phyloP scores from a whole-genome alignment of 2,113 vertebrate genomes.

The Pterocles burchelli region DNA sequence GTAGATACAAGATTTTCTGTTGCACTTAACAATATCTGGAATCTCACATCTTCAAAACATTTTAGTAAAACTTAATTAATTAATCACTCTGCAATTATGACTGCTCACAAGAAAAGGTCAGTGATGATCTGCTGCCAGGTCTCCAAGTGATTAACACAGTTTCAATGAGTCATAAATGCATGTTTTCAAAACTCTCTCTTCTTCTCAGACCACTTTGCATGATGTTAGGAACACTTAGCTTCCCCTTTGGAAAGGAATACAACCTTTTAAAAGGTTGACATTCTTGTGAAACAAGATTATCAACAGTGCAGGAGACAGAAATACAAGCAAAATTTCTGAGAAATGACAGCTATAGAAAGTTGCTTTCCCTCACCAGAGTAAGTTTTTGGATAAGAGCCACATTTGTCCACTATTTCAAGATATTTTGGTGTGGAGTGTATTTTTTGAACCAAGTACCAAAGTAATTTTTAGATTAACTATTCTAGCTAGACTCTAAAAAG shows the following conservation, averaged over 20 bases:
- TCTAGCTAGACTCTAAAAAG: not conserved
- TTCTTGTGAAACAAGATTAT: slow-evolving; percentile 5
- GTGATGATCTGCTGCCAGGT: not conserved
- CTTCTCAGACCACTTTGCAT: slow-evolving; percentile 21
- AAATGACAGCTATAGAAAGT: not conserved
- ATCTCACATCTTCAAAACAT: slow-evolving; percentile 27
- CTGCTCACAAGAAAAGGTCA: slow-evolving; percentile 38
- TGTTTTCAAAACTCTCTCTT: slow-evolving; percentile 39
- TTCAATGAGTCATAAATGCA: slow-evolving; percentile 14
- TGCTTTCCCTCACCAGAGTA: not conserved
- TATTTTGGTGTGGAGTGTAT: not conserved
- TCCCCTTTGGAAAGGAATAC: not conserved
- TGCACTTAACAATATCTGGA: not conserved
- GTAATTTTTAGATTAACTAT: not conserved
- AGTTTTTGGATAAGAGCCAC: not conserved
- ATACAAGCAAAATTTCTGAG: not conserved
- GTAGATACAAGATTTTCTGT: not conserved
- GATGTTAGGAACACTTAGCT: slow-evolving; percentile 29
- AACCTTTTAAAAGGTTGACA: slow-evolving; percentile 42
- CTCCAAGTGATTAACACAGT: slow-evolving; percentile 18
- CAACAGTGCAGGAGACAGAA: not conserved
- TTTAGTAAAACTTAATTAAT: slow-evolving; percentile 46
- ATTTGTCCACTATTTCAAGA: not conserved
- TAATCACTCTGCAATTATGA: slow-evolving; percentile 21
- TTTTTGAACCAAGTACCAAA: not conserved